Conservation (phyloP, 2,797 vertebrate species). For the Rhabdophis nuchalis region DNA sequence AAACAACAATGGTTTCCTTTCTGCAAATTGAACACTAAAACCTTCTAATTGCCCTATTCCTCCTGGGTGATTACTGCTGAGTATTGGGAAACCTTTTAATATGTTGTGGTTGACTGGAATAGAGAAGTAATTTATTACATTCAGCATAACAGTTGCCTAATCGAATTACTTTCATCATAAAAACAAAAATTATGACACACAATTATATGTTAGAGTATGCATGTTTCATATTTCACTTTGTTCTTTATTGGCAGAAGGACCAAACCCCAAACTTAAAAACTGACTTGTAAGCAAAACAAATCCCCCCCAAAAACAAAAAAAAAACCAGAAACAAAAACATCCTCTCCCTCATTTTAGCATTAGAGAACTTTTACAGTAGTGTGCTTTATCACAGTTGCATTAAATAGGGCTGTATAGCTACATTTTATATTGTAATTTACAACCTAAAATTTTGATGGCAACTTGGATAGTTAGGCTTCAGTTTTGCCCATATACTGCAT, state of each 20-base stretch:
- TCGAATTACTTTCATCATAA: background rate
- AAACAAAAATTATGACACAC: background rate
- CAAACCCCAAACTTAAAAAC: background rate
- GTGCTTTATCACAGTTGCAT: background rate
- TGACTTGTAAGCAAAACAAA: background rate
- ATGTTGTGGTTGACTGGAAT: background rate
- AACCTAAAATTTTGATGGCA: background rate
- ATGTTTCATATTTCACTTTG: background rate
- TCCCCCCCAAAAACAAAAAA: no score
- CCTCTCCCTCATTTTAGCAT: conserved; percentile 43
- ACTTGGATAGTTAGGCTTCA: background rate
- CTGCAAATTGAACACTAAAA: background rate
- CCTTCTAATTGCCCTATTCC: background rate
- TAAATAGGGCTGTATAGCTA: background rate
- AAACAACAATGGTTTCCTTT: background rate
- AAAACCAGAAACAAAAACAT: background rate
- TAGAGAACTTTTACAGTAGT: background rate
- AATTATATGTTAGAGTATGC: background rate
- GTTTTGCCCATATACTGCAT: background rate
- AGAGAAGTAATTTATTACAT: background rate
- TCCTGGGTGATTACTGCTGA: background rate
- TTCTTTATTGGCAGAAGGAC: background rate
- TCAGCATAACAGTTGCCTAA: background rate
- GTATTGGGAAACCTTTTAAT: background rate
- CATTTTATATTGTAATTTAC: background rate